Conservation (phyloP, 1,140 invertebrate genomes). For the Bombus picipes region DNA sequence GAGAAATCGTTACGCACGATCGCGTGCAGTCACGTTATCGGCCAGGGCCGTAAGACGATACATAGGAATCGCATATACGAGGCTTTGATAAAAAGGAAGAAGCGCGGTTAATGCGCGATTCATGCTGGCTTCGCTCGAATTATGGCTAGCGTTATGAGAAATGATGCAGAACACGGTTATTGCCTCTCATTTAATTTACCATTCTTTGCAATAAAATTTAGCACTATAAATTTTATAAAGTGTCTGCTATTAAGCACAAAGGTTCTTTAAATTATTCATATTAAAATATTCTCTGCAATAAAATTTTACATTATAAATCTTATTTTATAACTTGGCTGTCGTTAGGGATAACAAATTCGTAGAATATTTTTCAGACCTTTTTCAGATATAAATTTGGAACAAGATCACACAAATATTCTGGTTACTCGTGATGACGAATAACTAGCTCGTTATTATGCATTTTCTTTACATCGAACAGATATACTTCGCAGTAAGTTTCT, state of each 20-base stretch:
- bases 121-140: not conserved
- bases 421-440: not conserved
- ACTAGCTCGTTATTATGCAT: too few relatives aligned
- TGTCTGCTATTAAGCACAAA: too few relatives aligned
- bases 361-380: too few relatives aligned
- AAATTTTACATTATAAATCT: too few relatives aligned
- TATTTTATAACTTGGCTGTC: too few relatives aligned
- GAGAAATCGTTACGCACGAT: slow-evolving; percentile 62
- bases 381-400: too few relatives aligned
- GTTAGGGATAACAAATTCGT: too few relatives aligned
- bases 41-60: slow-evolving; percentile 31
- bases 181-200: not conserved
- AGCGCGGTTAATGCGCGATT: not conserved
- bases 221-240: too few relatives aligned
- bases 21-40: slow-evolving; percentile 27
- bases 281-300: too few relatives aligned
- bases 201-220: not conserved
- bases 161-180: not conserved
- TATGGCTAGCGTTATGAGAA: not conserved
- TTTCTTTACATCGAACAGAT: too few relatives aligned
- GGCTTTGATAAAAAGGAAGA: not conserved
- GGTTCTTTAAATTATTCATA: too few relatives aligned
- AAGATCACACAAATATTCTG: not conserved
- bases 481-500: too few relatives aligned
- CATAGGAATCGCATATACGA: slow-evolving; percentile 33